Evolutionary conservation across 2,888 invertebrate genomes (phyloP).

Genomic region (Drosophila acutilabella): DNA sequence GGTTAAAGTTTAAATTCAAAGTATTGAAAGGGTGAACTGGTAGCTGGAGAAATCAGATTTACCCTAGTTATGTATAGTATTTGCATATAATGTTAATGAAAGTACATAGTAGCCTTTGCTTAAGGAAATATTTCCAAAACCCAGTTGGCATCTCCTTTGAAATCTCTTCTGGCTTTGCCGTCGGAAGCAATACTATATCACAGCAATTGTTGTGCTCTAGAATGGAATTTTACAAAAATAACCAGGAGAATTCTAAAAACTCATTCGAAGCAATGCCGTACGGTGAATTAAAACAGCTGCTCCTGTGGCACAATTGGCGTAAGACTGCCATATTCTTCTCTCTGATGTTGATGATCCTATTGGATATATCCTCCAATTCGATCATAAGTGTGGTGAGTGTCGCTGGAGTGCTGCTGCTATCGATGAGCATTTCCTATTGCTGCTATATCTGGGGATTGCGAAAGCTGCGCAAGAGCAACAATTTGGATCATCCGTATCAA

Average conservation of each 20-base stretch:
- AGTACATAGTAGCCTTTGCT: no score
- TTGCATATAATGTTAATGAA: no score
- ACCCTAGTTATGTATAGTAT: no score
- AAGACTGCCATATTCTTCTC: constrained; percentile 36
- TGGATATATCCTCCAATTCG: constrained; percentile 48
- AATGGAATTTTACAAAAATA: constrained; percentile 26
- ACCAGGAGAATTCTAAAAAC: background rate
- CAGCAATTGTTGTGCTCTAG: background rate
- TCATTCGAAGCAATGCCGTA: constrained; percentile 7
- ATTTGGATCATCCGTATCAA: constrained; percentile 43
- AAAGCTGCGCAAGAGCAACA: constrained; percentile 39
- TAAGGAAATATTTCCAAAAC: background rate
- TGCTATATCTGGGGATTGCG: constrained; percentile 43
- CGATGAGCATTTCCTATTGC: constrained; percentile 38
- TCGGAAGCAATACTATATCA: background rate
- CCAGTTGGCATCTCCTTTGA: constrained; percentile 23
- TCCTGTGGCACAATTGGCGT: constrained; percentile 57
- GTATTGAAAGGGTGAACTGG: background rate
- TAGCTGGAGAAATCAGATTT: no score
- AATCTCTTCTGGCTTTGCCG: background rate
- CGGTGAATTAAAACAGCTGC: constrained; percentile 21
- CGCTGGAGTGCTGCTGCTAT: constrained; percentile 24
- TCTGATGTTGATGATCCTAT: constrained; percentile 39
- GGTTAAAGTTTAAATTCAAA: background rate
- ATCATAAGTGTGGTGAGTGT: constrained; percentile 56